These are phyloP conservation scores for Peromyscus californicus DNA, from an alignment of 2,113 vertebrate genomes.

Conservation along the genomic window DNA sequence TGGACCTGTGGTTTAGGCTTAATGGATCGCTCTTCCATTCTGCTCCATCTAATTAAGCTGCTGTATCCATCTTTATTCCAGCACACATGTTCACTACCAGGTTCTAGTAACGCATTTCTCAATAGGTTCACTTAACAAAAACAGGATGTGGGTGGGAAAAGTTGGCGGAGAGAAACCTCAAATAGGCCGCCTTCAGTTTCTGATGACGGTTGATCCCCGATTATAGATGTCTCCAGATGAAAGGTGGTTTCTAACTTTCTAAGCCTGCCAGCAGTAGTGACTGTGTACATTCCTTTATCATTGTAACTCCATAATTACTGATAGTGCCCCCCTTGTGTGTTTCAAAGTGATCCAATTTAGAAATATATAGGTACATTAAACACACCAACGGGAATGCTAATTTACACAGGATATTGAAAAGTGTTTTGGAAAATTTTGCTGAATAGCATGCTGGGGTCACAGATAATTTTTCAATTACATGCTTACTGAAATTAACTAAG, in stretches of 20 bases:
- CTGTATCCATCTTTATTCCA: constrained; percentile 13
- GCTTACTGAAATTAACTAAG: background rate
- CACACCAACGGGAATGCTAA: background rate
- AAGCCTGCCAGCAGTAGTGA: background rate
- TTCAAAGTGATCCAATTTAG: background rate
- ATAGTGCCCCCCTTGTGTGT: background rate
- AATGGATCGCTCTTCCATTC: constrained; percentile 24
- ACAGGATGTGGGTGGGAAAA: background rate
- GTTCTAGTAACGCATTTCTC: constrained; percentile 44
- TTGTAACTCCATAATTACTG: background rate
- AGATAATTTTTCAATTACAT: background rate
- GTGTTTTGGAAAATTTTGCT: background rate
- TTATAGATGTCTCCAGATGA: background rate
- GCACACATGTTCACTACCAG: constrained; percentile 29
- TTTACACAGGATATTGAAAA: background rate
- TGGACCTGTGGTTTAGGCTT: constrained; percentile 8
- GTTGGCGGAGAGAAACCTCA: constrained; percentile 8
- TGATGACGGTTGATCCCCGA: background rate
- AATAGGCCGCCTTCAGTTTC: background rate
- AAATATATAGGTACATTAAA: background rate
- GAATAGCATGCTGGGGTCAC: background rate
- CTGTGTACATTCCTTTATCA: background rate
- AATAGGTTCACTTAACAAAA: background rate
- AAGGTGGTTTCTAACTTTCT: background rate
- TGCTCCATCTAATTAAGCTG: constrained; percentile 49